These are phyloP conservation scores for Sesamia nonagrioides DNA, from an alignment of 1,140 invertebrate species.

Conservation along the genomic window DNA sequence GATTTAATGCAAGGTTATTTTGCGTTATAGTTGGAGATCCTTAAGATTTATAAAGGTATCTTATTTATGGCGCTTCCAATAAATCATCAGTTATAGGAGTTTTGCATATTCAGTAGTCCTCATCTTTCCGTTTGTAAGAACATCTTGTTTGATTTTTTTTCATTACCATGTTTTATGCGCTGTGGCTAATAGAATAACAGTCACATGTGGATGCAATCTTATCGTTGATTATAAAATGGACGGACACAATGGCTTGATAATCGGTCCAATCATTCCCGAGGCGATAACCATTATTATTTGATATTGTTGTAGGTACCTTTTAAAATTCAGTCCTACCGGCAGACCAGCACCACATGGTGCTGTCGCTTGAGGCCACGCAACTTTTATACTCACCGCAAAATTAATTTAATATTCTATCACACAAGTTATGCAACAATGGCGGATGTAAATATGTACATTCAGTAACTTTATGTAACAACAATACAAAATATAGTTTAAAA, in stretches of 20 bases:
- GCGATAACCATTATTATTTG: slow-evolving; percentile 62
- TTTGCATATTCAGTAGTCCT: slow-evolving; percentile 25
- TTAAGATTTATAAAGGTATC: slow-evolving; percentile 27
- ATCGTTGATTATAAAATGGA: slow-evolving; percentile 54
- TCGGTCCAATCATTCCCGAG: slow-evolving; percentile 57
- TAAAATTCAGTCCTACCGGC: slow-evolving; percentile 57
- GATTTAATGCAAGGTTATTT: slow-evolving; percentile 29
- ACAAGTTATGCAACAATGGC: slow-evolving; percentile 51
- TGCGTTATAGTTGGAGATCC: slow-evolving; percentile 36
- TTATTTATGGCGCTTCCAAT: slow-evolving; percentile 30
- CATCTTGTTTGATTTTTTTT: slow-evolving; percentile 1
- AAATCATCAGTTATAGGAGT: slow-evolving; percentile 18
- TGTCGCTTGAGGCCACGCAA: slow-evolving; percentile 66
- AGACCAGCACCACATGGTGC: slow-evolving; percentile 64
- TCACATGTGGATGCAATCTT: slow-evolving; percentile 46
- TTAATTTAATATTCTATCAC: slow-evolving; percentile 72
- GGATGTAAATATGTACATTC: slow-evolving; percentile 3
- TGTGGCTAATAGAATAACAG: slow-evolving; percentile 52
- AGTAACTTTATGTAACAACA: neutral
- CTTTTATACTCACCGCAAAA: slow-evolving; percentile 67
- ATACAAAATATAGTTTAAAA: too few species aligned
- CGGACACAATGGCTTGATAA: slow-evolving; percentile 57
- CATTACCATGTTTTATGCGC: neutral
- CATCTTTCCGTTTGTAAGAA: neutral
- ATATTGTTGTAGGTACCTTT: slow-evolving; percentile 53